phyloP scores from a whole-genome alignment of 2,113 vertebrate genomes.

The Hippolais icterina region DNA sequence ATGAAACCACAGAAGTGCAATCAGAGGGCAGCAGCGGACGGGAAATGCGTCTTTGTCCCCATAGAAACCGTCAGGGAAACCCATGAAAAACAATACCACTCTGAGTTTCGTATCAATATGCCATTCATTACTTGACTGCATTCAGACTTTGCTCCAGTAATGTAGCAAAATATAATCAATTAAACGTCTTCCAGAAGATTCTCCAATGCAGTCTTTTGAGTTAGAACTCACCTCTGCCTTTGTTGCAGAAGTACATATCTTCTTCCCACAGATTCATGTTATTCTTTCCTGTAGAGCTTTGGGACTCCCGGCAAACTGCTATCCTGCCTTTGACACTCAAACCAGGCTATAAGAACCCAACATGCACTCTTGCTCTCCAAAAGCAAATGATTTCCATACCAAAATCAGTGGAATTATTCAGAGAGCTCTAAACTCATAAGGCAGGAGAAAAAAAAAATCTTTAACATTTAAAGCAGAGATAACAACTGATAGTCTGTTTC shows the following conservation, averaged over 20 bases:
- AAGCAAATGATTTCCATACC: slow-evolving; percentile 22
- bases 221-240: slow-evolving; percentile 7
- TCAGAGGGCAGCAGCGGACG: slow-evolving; percentile 63
- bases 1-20: slow-evolving; percentile 70
- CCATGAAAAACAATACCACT: slow-evolving; percentile 61
- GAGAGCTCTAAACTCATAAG: neutral
- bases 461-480: neutral
- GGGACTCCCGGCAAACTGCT: neutral
- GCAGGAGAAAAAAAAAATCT: neutral
- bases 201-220: slow-evolving; percentile 1
- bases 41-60: slow-evolving; percentile 74
- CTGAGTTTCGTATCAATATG: slow-evolving; percentile 61
- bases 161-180: slow-evolving; percentile 58
- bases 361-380: neutral
- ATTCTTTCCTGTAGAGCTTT: neutral
- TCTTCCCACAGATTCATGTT: neutral
- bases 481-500: neutral
- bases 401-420: slow-evolving; percentile 17
- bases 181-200: slow-evolving; percentile 36
- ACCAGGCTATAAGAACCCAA: neutral
- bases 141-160: slow-evolving; percentile 54
- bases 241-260: neutral
- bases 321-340: neutral
- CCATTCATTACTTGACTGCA: slow-evolving; percentile 55
- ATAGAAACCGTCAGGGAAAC: slow-evolving; percentile 75